Base-by-base conservation (phyloP, 2,797 vertebrate genomes). In the Aldrovandia affinis region DNA sequence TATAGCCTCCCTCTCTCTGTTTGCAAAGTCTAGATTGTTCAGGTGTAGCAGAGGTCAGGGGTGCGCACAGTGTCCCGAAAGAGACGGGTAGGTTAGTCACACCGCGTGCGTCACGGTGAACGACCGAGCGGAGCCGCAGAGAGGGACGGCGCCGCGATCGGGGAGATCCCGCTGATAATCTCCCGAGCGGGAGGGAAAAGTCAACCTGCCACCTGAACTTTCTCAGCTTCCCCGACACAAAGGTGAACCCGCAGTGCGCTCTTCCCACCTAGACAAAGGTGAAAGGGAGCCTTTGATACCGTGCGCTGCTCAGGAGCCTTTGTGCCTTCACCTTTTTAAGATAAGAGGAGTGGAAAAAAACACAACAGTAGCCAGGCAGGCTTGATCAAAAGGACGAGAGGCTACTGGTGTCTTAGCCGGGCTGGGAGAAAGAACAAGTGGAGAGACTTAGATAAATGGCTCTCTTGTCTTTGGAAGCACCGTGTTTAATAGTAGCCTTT, bases 401-500 rank as follows among this genome's bases (percentile, higher is more conserved):
- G 28, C 20, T 80, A 81, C 18, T 84, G 28, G 28, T 14, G n/a
- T 65, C 61, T 65, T 14, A 65, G 61, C 61, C 30, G 61, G 61
- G 8, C 25, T 4, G 20, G 14, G 5, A 6, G 25, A 61, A 61
- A 9, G 59, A 22, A 20, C 42, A 50, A 33, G 57, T 54, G 0
- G 3, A 70, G 85, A 44, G 80, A 15, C 57, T 86, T 44, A 84
- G 78, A 50, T 50, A 50, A 83, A 63, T 54, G 83, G 57, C 84
- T 87, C 68, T 82, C 33, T 91, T 92, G 86, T 90, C 83, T 90
- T 65, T 42, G 52, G 81, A 81, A 83, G 52, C 77, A 85, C 82
- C 89, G 85, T 77, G 77, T 83, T 33, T 65, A 80, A 50, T 7
- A 88, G 89, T 89, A 88, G 84, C 78, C 61, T 30, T 30, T 65